Evolutionary conservation across 2,113 vertebrate genomes (phyloP).

Genomic region (Pteropus alecto): DNA sequence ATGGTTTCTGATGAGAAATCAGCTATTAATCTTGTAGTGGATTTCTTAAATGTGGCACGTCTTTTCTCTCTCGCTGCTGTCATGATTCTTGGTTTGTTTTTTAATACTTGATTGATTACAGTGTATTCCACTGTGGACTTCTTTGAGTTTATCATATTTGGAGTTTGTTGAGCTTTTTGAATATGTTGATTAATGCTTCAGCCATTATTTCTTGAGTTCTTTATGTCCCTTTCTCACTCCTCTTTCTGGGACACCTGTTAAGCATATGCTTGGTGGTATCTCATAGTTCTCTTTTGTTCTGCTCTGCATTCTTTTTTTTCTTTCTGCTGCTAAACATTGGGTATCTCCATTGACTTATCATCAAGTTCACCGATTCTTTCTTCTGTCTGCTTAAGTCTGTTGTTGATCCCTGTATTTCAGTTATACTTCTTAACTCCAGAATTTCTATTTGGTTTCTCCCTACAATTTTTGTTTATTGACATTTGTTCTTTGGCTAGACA

Average conservation of each 20-base stretch:
- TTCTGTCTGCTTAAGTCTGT: not conserved
- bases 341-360: not conserved
- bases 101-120: not conserved
- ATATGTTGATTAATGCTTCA: not conserved
- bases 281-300: not conserved
- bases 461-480: not conserved
- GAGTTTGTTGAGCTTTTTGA: not conserved
- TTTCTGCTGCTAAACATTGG: not conserved
- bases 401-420: not conserved
- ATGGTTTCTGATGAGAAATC: not conserved
- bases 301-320: not conserved
- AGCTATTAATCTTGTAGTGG: not conserved
- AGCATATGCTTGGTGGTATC: not conserved
- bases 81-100: not conserved
- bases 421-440: not conserved
- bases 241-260: not conserved
- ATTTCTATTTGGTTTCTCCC: not conserved
- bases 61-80: not conserved
- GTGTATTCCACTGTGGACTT: not conserved
- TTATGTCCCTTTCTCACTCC: not conserved
- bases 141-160: not conserved
- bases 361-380: not conserved
- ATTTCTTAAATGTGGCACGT: not conserved
- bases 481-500: not conserved
- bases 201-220: not conserved